Evolutionary conservation across 2,888 invertebrate genomes (phyloP).

Genomic region (Eulithis prunata): DNA sequence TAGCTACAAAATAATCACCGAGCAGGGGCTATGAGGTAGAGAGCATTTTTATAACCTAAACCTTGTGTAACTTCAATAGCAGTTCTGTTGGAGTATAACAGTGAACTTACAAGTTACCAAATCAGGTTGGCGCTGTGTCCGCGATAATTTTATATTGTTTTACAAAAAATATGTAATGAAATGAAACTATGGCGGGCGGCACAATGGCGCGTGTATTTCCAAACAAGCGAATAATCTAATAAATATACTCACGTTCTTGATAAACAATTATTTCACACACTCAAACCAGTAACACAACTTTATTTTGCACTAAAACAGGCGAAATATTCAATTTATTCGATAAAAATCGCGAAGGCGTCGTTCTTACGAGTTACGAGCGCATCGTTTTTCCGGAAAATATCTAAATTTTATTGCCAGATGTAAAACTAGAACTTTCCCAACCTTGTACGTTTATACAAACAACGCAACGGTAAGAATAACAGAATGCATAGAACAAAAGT

Average conservation of each 20-base stretch:
- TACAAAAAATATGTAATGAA: conserved; percentile 48
- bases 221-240: conserved; percentile 36
- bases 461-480: no score
- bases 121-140: conserved; percentile 14
- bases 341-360: conserved; percentile 62
- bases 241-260: conserved; percentile 59
- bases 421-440: not conserved
- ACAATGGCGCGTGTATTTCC: conserved; percentile 64
- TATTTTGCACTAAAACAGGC: conserved; percentile 48
- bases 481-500: no score
- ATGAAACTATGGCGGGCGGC: conserved; percentile 67
- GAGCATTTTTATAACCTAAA: conserved; percentile 15
- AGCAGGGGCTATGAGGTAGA: not conserved
- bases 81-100: not conserved
- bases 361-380: conserved; percentile 49
- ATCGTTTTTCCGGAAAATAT: conserved; percentile 57
- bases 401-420: conserved; percentile 27
- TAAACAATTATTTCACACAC: conserved; percentile 52
- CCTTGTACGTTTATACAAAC: no score
- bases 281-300: conserved; percentile 52
- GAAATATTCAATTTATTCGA: conserved; percentile 55
- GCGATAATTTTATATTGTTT: conserved; percentile 35
- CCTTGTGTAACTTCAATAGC: not conserved
- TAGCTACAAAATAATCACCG: not conserved
- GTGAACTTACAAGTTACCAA: not conserved